Base-by-base conservation (phyloP, 1,140 invertebrate genomes). In the Melipona quadrifasciata region DNA sequence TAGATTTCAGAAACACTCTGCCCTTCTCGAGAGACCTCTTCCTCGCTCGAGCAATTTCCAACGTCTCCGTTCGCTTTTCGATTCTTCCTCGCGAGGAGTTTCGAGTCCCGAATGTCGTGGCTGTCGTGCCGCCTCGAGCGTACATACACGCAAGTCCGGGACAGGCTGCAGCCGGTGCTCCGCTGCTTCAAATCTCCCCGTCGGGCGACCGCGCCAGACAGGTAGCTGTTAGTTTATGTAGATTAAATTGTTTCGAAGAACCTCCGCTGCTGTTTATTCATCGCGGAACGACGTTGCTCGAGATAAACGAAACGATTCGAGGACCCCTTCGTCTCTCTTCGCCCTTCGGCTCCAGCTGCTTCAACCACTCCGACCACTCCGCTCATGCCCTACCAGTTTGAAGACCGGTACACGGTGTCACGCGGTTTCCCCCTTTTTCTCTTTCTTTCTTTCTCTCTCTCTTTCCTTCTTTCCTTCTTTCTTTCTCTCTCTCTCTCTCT, bases 191-290 rank as follows among this genome's bases (percentile, higher is more conserved):
- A 84, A 87, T 88, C 83, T 89, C 31, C 65, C 82, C 57, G 81
- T 57, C 71, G 83, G 39, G 80, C 87, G 71, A 87, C 51, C 78
- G 77, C 65, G 70, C 68, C 55, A 57, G 80, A 89, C 82, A 79
- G 89, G 89, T 87, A 87, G 87, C 87, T 88, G 87, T 89, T 91
- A 86, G 86, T 89, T 90, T 91, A 91, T 91, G 90, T 91, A 90
- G 89, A 91, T 91, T 91, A 91, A 91, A 91, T 90, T 90, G 89
- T 91, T 91, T 90, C 87, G 84, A 86, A 88, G 90, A 89, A 90
- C 61, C 86, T 80, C 70, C 61, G 72, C 80, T 76, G 88, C 84
- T 90, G 89, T 90, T 91, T 91, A 91, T 90, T 90, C 90, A 90
- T 90, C 89, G 85, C 85, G 85, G 73, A 86, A 90, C 84, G 86